Percentiles rank a stretch among this genome's conserved stretches.
Conservation (phyloP, 1,140 invertebrate species). For the Pentalonia nigronervosa region DNA sequence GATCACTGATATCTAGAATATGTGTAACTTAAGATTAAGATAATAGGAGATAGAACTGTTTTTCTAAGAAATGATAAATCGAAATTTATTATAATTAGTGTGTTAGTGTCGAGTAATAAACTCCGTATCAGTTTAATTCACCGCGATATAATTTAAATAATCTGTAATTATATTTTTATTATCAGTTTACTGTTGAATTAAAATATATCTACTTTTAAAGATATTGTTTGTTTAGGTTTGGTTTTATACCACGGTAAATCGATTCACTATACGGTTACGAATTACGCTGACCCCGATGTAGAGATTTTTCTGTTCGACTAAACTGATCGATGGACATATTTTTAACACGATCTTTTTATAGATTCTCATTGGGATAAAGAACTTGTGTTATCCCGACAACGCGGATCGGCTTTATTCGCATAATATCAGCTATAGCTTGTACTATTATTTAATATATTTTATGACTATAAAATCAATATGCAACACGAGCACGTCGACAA, state of each 20-base stretch:
- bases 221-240: background rate
- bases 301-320: background rate
- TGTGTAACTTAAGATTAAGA: background rate
- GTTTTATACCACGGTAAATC: background rate
- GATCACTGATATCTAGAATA: constrained; percentile 21
- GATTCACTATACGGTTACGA: background rate
- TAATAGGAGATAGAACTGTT: background rate
- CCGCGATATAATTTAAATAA: constrained; percentile 20
- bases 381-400: background rate
- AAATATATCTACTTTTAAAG: background rate
- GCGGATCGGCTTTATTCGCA: background rate
- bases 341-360: background rate
- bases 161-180: constrained; percentile 15
- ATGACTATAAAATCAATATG: background rate
- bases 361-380: background rate
- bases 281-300: background rate
- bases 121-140: background rate
- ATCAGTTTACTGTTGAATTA: background rate
- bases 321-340: background rate
- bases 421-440: background rate
- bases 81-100: constrained; percentile 13
- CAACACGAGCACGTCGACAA: background rate
- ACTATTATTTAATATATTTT: background rate
- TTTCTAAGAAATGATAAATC: constrained; percentile 25
- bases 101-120: background rate